These are phyloP conservation scores for Parazoanthus darwini DNA, from an alignment of 92 coral and sea anemone species.

Conservation along the genomic window DNA sequence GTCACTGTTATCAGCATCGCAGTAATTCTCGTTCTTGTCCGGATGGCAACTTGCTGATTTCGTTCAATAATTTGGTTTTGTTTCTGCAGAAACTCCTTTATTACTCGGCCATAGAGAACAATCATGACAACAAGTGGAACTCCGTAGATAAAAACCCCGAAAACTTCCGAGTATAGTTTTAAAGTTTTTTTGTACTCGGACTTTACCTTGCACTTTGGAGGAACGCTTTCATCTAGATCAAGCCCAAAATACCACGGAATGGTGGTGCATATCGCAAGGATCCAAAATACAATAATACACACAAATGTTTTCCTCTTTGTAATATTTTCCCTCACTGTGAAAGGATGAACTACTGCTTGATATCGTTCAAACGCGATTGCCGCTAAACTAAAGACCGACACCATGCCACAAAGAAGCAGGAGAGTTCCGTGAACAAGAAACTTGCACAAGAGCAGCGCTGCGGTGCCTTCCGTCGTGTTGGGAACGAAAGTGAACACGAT, in stretches of 20 bases:
- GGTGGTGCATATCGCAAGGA: not conserved
- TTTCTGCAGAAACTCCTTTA: not conserved
- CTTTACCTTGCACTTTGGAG: not conserved
- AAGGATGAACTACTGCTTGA: not conserved
- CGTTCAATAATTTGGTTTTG: not conserved
- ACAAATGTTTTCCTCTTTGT: conserved; percentile 10
- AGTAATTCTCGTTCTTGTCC: not conserved
- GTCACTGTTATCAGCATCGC: not conserved
- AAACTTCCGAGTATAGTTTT: not conserved
- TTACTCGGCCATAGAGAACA: not conserved
- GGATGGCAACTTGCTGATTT: not conserved
- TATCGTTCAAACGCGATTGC: no score
- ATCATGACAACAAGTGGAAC: not conserved
- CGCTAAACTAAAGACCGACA: not conserved
- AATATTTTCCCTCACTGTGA: not conserved
- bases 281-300: not conserved
- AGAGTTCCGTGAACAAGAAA: no score
- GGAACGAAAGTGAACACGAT: no score
- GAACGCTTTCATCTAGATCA: not conserved
- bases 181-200: not conserved
- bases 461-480: no score
- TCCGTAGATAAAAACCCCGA: not conserved
- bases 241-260: not conserved
- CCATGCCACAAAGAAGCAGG: not conserved
- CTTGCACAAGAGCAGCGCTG: no score